A percentile compares a stretch with the other conserved stretches of the same genome.
phyloP scores from a whole-genome alignment of 2,888 invertebrate species.

The Napeogenes inachia region DNA sequence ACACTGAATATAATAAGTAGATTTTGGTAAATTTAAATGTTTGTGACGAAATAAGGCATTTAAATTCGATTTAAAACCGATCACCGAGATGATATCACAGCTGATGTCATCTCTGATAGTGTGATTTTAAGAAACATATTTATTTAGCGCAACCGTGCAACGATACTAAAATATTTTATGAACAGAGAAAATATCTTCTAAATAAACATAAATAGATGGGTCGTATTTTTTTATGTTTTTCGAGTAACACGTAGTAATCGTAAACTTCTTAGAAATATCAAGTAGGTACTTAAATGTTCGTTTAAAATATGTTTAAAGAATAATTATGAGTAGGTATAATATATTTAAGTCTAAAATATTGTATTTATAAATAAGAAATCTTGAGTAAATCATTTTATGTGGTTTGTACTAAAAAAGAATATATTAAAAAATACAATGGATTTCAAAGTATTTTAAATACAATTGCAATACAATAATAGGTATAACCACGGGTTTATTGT shows the following conservation, averaged over 20 bases:
- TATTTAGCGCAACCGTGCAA: not conserved
- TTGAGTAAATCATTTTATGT: too few species aligned
- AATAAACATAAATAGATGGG: not conserved
- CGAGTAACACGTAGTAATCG: not conserved
- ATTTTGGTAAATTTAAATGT: not conserved
- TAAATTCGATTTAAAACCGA: constrained; percentile 2
- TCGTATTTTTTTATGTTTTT: constrained; percentile 2
- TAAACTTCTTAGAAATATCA: not conserved
- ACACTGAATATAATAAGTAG: too few species aligned
- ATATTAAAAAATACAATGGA: too few species aligned
- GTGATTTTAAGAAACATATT: constrained; percentile 4
- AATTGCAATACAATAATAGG: too few species aligned
- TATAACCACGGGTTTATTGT: too few species aligned
- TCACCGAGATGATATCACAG: constrained; percentile 8
- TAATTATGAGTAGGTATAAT: too few species aligned
- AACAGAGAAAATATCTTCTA: not conserved
- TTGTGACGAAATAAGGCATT: constrained; percentile 1
- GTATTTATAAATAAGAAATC: too few species aligned
- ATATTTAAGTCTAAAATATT: too few species aligned
- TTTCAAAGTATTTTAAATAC: too few species aligned
- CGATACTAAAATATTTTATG: constrained; percentile 1
- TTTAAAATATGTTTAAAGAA: constrained; percentile 7
- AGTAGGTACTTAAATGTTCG: not conserved
- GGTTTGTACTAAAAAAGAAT: too few species aligned
- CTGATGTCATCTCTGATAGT: constrained; percentile 18